These are phyloP conservation scores for Sinodicranocentrus sp. DNA, from an alignment of 2,888 invertebrate species.

Conservation along the genomic window DNA sequence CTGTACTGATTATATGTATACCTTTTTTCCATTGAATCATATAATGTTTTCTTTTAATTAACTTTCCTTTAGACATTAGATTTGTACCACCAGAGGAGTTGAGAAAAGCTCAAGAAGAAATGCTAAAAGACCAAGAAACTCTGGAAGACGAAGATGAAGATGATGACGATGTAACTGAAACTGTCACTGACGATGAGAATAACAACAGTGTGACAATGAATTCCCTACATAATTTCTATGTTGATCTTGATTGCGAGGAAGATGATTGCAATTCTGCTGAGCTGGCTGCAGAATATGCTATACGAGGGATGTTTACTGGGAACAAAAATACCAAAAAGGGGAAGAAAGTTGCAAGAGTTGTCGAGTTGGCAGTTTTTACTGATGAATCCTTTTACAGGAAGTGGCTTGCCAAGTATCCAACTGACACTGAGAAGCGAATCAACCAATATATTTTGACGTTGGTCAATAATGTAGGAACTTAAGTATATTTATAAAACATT, in stretches of 20 bases:
- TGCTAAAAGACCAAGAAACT: constrained; percentile 34
- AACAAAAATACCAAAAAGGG: constrained; percentile 6
- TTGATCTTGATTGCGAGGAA: background rate
- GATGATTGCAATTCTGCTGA: background rate
- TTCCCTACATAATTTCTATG: too few species aligned
- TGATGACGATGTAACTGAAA: constrained; percentile 57
- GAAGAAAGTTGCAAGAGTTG: constrained; percentile 14
- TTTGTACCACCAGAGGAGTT: constrained; percentile 22
- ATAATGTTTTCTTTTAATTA: too few species aligned
- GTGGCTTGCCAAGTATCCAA: constrained; percentile 25
- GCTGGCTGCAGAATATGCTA: background rate
- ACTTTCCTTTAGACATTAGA: too few species aligned
- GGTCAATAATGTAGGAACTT: constrained; percentile 67
- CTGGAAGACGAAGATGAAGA: constrained; percentile 46
- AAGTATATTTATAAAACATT: too few species aligned
- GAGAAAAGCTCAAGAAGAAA: constrained; percentile 38
- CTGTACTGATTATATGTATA: too few species aligned
- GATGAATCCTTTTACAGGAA: constrained; percentile 48
- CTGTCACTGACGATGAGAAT: constrained; percentile 15
- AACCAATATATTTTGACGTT: constrained; percentile 50
- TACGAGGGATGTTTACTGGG: background rate
- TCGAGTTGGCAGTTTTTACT: constrained; percentile 65
- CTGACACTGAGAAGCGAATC: constrained; percentile 33
- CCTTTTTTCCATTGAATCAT: too few species aligned
- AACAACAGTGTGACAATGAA: too few species aligned